Base-by-base conservation (phyloP, 2,888 invertebrate genomes). In the Morpho helenor region DNA sequence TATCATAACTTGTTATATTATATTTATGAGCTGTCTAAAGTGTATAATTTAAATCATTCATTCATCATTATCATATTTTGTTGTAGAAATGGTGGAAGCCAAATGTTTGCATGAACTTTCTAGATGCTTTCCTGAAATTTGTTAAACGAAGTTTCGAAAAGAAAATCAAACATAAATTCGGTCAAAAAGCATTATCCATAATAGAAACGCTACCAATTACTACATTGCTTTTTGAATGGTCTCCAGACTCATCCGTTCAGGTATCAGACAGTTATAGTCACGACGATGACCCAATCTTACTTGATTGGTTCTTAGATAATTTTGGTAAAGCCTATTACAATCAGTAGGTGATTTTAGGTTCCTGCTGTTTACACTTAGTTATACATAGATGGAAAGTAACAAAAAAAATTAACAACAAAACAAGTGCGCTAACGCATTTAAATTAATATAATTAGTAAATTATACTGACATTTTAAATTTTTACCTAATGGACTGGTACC, bases 41-140 rank as follows among this genome's bases (percentile, higher is more conserved):
- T 16, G 31, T 31, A 63, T 51, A 22, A n/a, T 52, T 7, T 10
- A 6, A 47, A 45, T 22, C 16, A 16, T 16, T 16, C 16, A 16
- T 16, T 16, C 16, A 16, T 16, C 16, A 16, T 16, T 16, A 16
- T 16, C 16, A 16, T 49, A n/a, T 64, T 59, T 58, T 60, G 42
- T 84, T 91, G 59, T 79, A 93, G 92, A 79, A 76, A 64, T 82
- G 79, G 72, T 94, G 94, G 94, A 77, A 82, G 80, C 92, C 94
- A 16, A 87, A 89, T 63, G 87, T 93, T 0, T 94, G 94, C 71
- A 91, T 95, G 66, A 94, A 94, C 72, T 95, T 95, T 72, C 80
- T 94, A 64, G 91, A 93, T 48, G 78, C 87, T 45, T 94, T 96
- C 69, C 77, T 96, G 2, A 80, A 82, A 16, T 91, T 88, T 70